Evolutionary conservation across 2,888 invertebrate genomes (phyloP), one percentile per base, ranked within the genome.

Genomic region (Amphipoea oculea): DNA sequence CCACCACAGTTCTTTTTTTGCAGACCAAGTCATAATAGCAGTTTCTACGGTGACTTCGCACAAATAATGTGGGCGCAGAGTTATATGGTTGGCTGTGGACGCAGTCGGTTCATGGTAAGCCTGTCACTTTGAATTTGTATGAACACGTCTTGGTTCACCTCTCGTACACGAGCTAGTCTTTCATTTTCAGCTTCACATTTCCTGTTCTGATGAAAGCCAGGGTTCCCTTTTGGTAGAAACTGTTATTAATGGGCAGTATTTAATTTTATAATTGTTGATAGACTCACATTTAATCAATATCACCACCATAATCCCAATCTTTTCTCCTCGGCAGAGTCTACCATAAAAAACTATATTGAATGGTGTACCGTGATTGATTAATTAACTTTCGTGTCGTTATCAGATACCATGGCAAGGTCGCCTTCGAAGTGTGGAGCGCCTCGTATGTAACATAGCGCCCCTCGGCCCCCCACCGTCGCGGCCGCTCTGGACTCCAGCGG

Each of bases 81-180:
- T n/a, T 96, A 94, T 82, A 94, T 96, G 94, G 96, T 96, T 7
- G 96, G 96, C 6, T 96, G 96, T 83, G 96, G 94, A 1, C 91
- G 96, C 60, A 96, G 95, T 78, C 90, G 93, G 78, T 96, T 96
- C 73, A 95, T 96, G 96, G 96, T 95, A 86, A 90, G 85, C 62
- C 12, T 23, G 0, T n/a, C 7, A n/a, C 4, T 29, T 45, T 60
- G 0, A 20, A 20, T 67, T 74, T 45, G 23, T 75, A 23, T 29
- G 60, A 62, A 20, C 1, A 42, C 17, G 29, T 72, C 12, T 51
- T 40, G n/a, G 7, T 23, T 29, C 29, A 2, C 14, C 7, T 9
- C 9, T 45, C 29, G 9, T 40, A 7, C 29, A 54, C 4, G 4
- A n/a, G 14, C 48, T n/a, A 60, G 6, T 20, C n/a, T 42, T 42